These are phyloP conservation scores for Tortricodes alternella DNA, from an alignment of 2,888 invertebrate species.

Conservation along the genomic window DNA sequence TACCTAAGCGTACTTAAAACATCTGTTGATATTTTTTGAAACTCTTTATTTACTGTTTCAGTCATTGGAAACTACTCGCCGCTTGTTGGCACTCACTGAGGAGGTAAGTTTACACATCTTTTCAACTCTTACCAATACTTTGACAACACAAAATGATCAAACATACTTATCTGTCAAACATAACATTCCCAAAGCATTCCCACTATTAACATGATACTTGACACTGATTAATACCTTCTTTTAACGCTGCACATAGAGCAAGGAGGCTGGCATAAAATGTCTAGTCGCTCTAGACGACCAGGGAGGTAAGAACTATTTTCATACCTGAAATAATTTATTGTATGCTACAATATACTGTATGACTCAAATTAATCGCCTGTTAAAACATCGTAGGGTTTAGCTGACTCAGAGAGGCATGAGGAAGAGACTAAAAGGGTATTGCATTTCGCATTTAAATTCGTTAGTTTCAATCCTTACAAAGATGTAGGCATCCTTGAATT, in stretches of 20 bases:
- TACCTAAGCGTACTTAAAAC: background rate
- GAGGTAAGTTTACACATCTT: slow-evolving; percentile 45
- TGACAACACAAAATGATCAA: slow-evolving; percentile 25
- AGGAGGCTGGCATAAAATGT: slow-evolving; percentile 97
- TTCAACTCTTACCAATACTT: slow-evolving; percentile 8
- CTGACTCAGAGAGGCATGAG: slow-evolving; percentile 31
- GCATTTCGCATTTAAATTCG: slow-evolving; percentile 28
- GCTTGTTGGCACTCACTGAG: slow-evolving; percentile 90
- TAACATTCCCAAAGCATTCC: slow-evolving; percentile 16
- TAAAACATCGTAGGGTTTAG: slow-evolving; percentile 31
- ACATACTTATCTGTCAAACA: slow-evolving; percentile 16
- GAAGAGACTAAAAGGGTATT: slow-evolving; percentile 31
- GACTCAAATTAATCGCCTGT: slow-evolving; percentile 26
- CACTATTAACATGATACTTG: slow-evolving; percentile 17
- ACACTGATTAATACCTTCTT: slow-evolving; percentile 29
- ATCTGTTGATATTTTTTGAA: background rate
- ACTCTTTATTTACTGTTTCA: slow-evolving; percentile 67
- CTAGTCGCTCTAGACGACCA: slow-evolving; percentile 98
- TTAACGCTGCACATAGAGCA: slow-evolving; percentile 85
- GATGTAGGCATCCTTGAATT: slow-evolving; percentile 28
- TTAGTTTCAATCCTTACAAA: slow-evolving; percentile 29
- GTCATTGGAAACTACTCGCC: slow-evolving; percentile 91
- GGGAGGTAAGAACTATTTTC: slow-evolving; percentile 90
- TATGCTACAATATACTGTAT: slow-evolving; percentile 18
- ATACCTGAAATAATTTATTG: background rate